A percentile compares a stretch with the other conserved stretches of the same genome.
Evolutionary conservation across 2,888 invertebrate genomes (phyloP).

Genomic region (Deladenus siricidicola): DNA sequence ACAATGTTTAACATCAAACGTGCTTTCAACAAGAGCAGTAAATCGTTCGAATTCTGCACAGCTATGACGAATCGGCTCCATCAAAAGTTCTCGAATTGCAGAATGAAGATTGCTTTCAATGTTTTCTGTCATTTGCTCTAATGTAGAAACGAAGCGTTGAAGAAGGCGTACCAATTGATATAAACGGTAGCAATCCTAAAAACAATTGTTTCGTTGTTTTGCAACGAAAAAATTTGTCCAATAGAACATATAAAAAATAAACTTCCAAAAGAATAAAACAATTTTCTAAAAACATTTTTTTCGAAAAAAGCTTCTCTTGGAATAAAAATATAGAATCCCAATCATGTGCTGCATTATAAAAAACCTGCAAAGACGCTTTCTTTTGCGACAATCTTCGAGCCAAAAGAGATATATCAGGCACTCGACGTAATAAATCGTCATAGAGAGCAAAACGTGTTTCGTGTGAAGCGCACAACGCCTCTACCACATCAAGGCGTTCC

Average conservation of each 20-base stretch:
- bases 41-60: conserved; percentile 27
- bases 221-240: too few species aligned
- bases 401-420: conserved; percentile 41
- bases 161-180: conserved; percentile 21
- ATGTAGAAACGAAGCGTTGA: conserved; percentile 14
- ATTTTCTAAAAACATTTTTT: too few species aligned
- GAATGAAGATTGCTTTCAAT: conserved; percentile 13
- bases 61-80: conserved; percentile 28
- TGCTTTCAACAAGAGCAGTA: conserved; percentile 22
- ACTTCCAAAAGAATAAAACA: too few species aligned
- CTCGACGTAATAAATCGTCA: conserved; percentile 31
- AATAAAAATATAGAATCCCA: too few species aligned
- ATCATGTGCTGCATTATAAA: neutral
- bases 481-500: conserved; percentile 43
- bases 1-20: conserved; percentile 36
- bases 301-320: too few species aligned
- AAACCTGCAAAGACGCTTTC: conserved; percentile 21
- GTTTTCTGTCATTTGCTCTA: conserved; percentile 19
- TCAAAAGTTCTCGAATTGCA: conserved; percentile 29
- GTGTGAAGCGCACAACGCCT: conserved; percentile 30
- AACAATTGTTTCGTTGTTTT: too few species aligned
- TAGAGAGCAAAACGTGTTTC: conserved; percentile 27
- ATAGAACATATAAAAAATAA: too few species aligned
- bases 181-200: conserved; percentile 26
- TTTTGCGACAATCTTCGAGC: conserved; percentile 24